Evolutionary conservation across 2,113 vertebrate species (phyloP), one percentile per base, ranked within the genome.

Genomic region (Seriola aureovittata): DNA sequence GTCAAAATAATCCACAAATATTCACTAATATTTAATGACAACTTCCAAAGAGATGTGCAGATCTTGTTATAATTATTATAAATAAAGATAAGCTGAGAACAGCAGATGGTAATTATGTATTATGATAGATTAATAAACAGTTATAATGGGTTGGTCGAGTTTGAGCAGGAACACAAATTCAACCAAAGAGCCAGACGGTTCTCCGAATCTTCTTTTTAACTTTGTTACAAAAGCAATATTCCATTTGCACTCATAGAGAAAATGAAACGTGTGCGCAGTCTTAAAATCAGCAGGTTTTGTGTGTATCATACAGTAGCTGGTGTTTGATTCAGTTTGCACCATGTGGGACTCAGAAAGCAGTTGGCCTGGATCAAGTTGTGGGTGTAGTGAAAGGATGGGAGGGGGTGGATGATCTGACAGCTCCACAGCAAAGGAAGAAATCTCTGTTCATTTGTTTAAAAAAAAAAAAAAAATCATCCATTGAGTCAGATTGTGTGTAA

Each of bases 361-460:
- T 89, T 89, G 88, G 91, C 89, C 79, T 38, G 71, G 85, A 85
- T 85, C 63, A 77, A 85, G 83, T 85, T 83, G 93, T 93, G 91
- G 93, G 90, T 81, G 93, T 88, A 70, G 77, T 85, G 79, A 84
- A 86, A 83, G 76, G 82, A 83, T 77, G 78, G 58, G 79, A 84
- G 84, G 88, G 69, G 88, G 82, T 17, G 87, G 84, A 78, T 58
- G 62, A 91, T 88, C 82, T 87, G 87, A 88, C 81, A 88, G 83
- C 78, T 86, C 55, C 57, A 72, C 36, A 54, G 71, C 8, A 23
- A 73, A 75, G 71, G 64, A 86, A 85, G 65, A 78, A 84, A 73
- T 76, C 59, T 75, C 60, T 88, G 52, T 84, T 80, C 29, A 65
- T 81, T 89, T 87, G 66, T 86, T 78, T 29, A 58, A 77, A 65